phyloP scores from a whole-genome alignment of 2,888 invertebrate genomes.

The Lordiphosa andalusiaca region DNA sequence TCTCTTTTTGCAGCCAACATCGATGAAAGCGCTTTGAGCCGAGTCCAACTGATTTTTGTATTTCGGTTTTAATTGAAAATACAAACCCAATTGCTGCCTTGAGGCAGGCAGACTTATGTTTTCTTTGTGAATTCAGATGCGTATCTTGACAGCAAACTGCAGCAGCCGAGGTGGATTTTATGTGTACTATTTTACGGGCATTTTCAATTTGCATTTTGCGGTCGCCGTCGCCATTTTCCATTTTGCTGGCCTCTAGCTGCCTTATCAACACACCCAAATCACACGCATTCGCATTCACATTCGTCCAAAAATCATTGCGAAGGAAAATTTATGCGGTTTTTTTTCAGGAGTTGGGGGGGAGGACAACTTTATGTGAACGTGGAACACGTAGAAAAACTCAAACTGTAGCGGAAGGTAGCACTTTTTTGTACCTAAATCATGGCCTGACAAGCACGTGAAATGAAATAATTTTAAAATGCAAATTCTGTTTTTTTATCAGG shows the following conservation, averaged over 20 bases:
- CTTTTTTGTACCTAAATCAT: conserved; percentile 63
- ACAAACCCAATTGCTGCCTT: conserved; percentile 29
- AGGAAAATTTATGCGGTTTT: conserved; percentile 60
- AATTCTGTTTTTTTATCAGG: conserved; percentile 42
- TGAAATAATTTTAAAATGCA: conserved; percentile 73
- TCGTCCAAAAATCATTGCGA: conserved; percentile 51
- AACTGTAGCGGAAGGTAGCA: conserved; percentile 40
- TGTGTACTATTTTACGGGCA: conserved; percentile 58
- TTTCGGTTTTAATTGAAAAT: conserved; percentile 62
- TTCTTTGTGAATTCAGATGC: conserved; percentile 14
- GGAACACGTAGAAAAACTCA: conserved; percentile 36
- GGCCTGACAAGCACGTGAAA: conserved; percentile 71
- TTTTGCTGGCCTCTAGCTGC: conserved; percentile 26
- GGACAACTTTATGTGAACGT: conserved; percentile 30
- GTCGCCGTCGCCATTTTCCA: conserved; percentile 43
- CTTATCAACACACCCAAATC: conserved; percentile 64
- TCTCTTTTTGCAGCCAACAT: conserved; percentile 2
- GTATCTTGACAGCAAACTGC: conserved; percentile 35
- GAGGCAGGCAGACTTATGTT: conserved; percentile 7
- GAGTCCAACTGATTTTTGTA: conserved; percentile 26
- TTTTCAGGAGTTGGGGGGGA: conserved; percentile 2
- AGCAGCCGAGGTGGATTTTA: conserved; percentile 29
- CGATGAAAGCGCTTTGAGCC: conserved; percentile 26
- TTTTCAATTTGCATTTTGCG: conserved; percentile 70
- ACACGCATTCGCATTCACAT: conserved; percentile 57